Evolutionary conservation across 2,888 invertebrate genomes (phyloP).

Genomic region (Clistopyga incitator): DNA sequence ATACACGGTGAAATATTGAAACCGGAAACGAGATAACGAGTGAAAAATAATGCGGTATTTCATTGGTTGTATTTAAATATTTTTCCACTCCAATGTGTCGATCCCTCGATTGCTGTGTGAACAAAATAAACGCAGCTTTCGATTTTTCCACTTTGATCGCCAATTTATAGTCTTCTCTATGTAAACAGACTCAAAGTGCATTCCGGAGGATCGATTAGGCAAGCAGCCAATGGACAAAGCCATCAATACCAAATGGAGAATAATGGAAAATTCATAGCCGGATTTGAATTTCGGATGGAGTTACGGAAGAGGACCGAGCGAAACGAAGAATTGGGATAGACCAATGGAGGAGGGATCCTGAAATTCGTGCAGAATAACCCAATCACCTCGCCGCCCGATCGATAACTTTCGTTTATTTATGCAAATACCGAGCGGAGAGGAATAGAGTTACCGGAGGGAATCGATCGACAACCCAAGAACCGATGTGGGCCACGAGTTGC

Average conservation of each 20-base stretch:
- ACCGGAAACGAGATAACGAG: too few relatives aligned
- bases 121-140: background rate
- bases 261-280: background rate
- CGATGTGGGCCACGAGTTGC: background rate
- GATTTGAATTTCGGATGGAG: background rate
- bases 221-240: background rate
- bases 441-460: background rate
- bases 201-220: background rate
- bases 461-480: conserved; percentile 24
- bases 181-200: background rate
- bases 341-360: background rate
- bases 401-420: conserved; percentile 53
- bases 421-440: conserved; percentile 36
- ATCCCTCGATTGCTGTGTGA: too few relatives aligned
- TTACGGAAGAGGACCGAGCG: background rate
- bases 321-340: background rate
- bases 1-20: too few relatives aligned
- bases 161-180: background rate
- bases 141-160: background rate
- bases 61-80: too few relatives aligned
- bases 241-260: background rate
- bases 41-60: too few relatives aligned
- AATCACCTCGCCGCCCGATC: conserved; percentile 21
- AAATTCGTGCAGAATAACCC: conserved; percentile 11
- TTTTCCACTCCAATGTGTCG: too few relatives aligned